phyloP scores from a whole-genome alignment of 2,888 invertebrate genomes.

The Lithophane socia region DNA sequence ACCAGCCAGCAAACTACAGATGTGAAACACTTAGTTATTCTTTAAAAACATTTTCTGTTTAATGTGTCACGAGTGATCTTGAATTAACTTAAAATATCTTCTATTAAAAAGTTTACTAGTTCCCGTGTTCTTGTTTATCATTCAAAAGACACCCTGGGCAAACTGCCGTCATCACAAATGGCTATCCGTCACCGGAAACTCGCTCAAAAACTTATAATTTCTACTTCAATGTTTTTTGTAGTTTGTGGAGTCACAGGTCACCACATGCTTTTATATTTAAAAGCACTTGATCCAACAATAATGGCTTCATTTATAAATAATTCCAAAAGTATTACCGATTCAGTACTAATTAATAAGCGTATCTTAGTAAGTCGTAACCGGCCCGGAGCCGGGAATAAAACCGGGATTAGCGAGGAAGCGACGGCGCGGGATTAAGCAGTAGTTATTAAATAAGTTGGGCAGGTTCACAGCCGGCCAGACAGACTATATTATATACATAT shows the following conservation, averaged over 20 bases:
- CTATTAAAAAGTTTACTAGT: too few species aligned
- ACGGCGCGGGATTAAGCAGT: conserved; percentile 67
- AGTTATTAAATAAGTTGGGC: conserved; percentile 76
- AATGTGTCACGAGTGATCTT: neutral
- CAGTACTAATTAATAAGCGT: conserved; percentile 59
- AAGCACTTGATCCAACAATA: conserved; percentile 18
- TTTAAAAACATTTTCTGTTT: neutral
- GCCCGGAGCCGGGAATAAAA: conserved; percentile 54
- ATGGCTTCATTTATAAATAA: conserved; percentile 47
- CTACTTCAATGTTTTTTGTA: too few species aligned
- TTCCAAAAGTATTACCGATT: conserved; percentile 50
- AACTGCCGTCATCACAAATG: neutral
- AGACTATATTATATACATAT: conserved; percentile 2
- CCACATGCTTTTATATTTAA: neutral
- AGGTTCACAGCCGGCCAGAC: conserved; percentile 40
- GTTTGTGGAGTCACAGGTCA: too few species aligned
- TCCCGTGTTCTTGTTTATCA: neutral
- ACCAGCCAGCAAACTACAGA: neutral
- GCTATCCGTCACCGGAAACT: neutral
- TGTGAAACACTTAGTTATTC: too few species aligned
- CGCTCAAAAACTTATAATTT: neutral
- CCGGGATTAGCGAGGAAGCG: conserved; percentile 60
- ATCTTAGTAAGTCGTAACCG: conserved; percentile 44
- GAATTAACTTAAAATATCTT: neutral
- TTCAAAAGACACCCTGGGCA: neutral